Evolutionary conservation across 2,113 vertebrate species (phyloP).

Genomic region (Alligator sinensis): DNA sequence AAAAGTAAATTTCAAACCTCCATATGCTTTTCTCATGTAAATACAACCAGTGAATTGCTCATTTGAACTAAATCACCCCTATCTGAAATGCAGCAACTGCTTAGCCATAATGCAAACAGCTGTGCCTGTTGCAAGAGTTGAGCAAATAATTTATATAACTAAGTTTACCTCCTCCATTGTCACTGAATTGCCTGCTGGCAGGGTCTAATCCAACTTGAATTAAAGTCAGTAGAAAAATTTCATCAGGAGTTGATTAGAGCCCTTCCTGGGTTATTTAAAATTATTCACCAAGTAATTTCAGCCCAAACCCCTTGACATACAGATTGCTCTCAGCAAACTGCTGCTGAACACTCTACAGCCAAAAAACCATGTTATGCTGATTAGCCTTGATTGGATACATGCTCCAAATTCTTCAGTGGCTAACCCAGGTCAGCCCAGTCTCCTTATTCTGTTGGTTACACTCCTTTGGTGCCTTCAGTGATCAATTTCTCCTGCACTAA

Average conservation of each 20-base stretch:
- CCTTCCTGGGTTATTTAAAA: not conserved
- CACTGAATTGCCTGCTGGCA: not conserved
- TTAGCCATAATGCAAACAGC: not conserved
- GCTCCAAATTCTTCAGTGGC: not conserved
- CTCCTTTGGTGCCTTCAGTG: not conserved
- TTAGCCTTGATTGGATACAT: not conserved
- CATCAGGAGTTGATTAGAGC: not conserved
- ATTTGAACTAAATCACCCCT: conserved; percentile 4
- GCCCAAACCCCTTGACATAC: not conserved
- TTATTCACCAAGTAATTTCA: not conserved
- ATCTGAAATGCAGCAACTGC: not conserved
- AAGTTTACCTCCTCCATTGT: not conserved
- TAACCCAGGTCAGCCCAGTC: rapidly evolving
- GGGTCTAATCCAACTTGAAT: not conserved
- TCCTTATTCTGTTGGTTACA: not conserved
- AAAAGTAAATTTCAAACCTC: not conserved
- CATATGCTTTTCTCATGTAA: not conserved
- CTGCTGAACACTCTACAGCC: not conserved
- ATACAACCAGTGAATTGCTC: not conserved
- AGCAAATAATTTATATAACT: not conserved
- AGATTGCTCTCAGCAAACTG: not conserved
- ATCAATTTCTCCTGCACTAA: not conserved
- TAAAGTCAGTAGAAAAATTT: not conserved
- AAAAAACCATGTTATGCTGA: not conserved
- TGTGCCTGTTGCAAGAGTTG: not conserved